Base-by-base conservation (phyloP, 2,888 invertebrate species). In the Fabriciana adippe region DNA sequence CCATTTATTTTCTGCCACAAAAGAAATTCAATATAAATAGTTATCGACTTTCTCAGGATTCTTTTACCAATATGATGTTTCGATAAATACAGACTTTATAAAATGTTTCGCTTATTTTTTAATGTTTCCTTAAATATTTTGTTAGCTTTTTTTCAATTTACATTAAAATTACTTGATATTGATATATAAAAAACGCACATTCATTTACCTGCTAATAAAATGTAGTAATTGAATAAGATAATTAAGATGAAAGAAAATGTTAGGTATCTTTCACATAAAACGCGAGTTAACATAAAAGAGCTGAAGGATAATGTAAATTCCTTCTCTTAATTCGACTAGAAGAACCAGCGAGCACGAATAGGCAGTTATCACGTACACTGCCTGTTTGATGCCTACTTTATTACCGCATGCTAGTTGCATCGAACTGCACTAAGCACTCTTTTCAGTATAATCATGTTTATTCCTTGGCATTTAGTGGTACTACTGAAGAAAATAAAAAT, bases 351-450 rank as follows among this genome's bases (percentile, higher is more conserved):
- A 60, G 67, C 59, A 66, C 67, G 72, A 68, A 70, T 61, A 64
- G 66, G 67, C 63, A 71, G 71, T 66, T 72, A 73, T 73, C 76
- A 80, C 78, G 76, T 79, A 89, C 89, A 88, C 86, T 84, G 72
- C 75, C 74, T 75, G 76, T 82, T 81, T 85, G 87, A 86, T 87
- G 89, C 85, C 85, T 84, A 81, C 83, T 88, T 89, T 90, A 90
- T 87, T 87, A 83, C 81, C 78, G 73, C 76, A 81, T 72, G 81
- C 78, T 80, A 61, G 55, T 66, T 69, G 69, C 71, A 71, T 69
- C 62, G 69, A 50, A 59, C 56, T 66, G 71, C 71, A 71, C 64
- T 66, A 50, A 63, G 62, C 67, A 62, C 67, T 64, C 64, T 67
- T 61, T 69, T 67, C 55, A 50, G 16, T 18, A 66, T 48, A 60